phyloP scores from a whole-genome alignment of 1,140 invertebrate genomes.

The Propsilocerus akamusi region DNA sequence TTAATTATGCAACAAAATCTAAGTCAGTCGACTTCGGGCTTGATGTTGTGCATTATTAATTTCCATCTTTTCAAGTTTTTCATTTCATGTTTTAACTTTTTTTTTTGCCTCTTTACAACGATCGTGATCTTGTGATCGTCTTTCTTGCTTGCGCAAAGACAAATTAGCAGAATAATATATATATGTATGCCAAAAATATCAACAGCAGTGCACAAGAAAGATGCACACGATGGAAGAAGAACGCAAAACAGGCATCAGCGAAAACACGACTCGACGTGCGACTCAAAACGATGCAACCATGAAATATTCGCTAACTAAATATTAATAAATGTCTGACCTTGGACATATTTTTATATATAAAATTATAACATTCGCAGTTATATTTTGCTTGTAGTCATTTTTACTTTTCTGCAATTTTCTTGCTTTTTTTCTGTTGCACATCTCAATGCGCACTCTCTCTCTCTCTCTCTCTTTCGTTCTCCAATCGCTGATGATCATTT shows the following conservation, averaged over 20 bases:
- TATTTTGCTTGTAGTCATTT: conserved; percentile 3
- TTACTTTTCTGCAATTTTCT: too few species aligned
- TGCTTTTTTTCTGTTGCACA: background rate
- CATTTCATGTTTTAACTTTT: background rate
- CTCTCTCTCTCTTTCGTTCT: conserved; percentile 4
- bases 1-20: too few species aligned
- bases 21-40: too few species aligned
- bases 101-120: background rate
- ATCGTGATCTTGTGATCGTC: too few species aligned
- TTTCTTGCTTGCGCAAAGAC: too few species aligned
- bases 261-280: background rate
- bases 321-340: conserved; percentile 4
- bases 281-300: background rate
- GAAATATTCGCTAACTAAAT: conserved; percentile 3
- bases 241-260: too few species aligned
- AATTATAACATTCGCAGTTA: background rate
- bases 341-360: background rate
- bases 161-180: background rate
- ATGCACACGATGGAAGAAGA: conserved; percentile 2
- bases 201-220: too few species aligned
- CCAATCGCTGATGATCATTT: conserved; percentile 5
- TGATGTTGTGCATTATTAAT: too few species aligned
- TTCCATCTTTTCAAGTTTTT: too few species aligned
- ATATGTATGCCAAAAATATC: background rate
- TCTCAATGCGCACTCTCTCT: conserved; percentile 5